phyloP scores from a whole-genome alignment of 2,888 invertebrate species.

The Agriopis marginaria region DNA sequence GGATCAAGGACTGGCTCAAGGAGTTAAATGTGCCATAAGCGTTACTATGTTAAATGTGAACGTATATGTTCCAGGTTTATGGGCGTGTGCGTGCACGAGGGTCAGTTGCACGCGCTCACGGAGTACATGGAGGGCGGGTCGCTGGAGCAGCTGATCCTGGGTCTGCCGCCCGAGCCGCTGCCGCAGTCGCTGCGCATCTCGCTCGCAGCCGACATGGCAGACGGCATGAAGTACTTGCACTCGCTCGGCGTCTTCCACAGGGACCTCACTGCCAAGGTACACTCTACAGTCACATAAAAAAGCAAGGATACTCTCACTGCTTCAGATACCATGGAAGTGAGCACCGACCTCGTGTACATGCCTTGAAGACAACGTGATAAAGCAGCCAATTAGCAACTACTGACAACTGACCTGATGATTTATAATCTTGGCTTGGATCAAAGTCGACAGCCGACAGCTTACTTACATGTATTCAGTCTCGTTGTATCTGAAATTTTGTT shows the following conservation, averaged over 20 bases:
- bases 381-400: no score
- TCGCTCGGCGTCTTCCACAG: constrained; percentile 97
- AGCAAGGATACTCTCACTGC: no score
- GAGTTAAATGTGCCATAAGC: not conserved
- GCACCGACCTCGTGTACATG: no score
- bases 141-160: constrained; percentile 95
- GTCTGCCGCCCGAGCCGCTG: constrained; percentile 88
- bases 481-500: no score
- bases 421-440: no score
- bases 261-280: constrained; percentile 97
- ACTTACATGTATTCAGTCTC: no score
- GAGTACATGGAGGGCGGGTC: constrained; percentile 98
- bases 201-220: constrained; percentile 94
- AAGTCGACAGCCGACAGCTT: no score
- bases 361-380: no score
- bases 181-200: constrained; percentile 93
- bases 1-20: no score
- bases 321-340: no score
- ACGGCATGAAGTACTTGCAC: constrained; percentile 97
- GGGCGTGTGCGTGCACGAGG: constrained; percentile 98
- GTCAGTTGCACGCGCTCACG: constrained; percentile 97
- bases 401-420: no score
- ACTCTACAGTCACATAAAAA: no score
- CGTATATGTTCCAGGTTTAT: constrained; percentile 89
- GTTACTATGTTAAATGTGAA: not conserved